A percentile compares a stretch with the other conserved stretches of the same genome.
Conservation (phyloP, 2,113 vertebrate genomes). For the Ctenomys sociabilis region DNA sequence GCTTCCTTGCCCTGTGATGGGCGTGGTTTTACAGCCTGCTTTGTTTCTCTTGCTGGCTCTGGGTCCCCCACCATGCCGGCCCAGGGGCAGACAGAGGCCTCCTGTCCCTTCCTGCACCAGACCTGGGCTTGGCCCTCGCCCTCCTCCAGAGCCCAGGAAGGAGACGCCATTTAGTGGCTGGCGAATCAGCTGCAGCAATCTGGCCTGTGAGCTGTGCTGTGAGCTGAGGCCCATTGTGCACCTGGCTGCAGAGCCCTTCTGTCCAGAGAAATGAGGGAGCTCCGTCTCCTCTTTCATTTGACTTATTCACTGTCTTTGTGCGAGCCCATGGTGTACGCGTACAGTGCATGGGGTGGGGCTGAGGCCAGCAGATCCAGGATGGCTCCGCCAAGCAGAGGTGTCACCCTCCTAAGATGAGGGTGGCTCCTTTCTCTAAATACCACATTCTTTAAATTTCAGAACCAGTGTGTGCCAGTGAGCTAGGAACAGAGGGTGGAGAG, state of each 20-base stretch:
- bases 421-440: neutral
- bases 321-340: neutral
- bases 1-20: neutral
- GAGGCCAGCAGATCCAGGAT: neutral
- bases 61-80: neutral
- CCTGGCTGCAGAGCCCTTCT: neutral
- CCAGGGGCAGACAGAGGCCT: neutral
- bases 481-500: neutral
- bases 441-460: slow-evolving; percentile 48
- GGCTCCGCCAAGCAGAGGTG: neutral
- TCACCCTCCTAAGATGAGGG: neutral
- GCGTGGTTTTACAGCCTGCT: neutral
- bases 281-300: neutral
- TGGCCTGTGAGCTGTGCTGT: neutral
- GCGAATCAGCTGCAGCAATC: neutral
- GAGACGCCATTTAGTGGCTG: neutral
- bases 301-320: neutral
- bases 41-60: neutral
- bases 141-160: neutral
- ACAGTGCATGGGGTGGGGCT: too few species aligned
- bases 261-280: neutral
- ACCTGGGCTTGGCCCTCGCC: neutral
- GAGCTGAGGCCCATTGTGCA: too few species aligned
- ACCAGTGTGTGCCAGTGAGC: neutral
- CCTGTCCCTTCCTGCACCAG: neutral